These are phyloP conservation scores for Cynocephalus volans DNA, from an alignment of 2,113 vertebrate genomes.

Conservation along the genomic window DNA sequence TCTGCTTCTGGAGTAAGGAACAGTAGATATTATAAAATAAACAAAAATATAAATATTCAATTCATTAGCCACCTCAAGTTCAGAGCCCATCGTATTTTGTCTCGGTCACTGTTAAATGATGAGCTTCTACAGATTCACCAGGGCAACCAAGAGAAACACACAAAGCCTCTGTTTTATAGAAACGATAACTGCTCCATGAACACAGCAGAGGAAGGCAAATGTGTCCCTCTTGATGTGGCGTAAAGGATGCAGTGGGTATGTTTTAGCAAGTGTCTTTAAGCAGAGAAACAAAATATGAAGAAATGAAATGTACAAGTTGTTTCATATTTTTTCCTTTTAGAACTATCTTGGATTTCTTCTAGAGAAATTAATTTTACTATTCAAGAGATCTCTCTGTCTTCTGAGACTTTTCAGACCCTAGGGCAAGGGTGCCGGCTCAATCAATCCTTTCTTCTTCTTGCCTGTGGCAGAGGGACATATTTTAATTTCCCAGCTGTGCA, in stretches of 20 bases:
- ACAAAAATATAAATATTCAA: background rate
- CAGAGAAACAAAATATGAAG: background rate
- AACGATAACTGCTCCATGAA: background rate
- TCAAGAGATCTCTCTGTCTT: background rate
- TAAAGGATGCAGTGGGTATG: background rate
- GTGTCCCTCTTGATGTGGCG: background rate
- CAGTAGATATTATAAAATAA: slow-evolving; percentile 7
- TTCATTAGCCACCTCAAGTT: background rate
- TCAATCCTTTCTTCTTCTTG: background rate
- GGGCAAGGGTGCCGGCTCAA: background rate
- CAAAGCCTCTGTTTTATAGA: background rate
- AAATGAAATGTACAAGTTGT: background rate
- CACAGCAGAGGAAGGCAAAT: background rate
- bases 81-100: slow-evolving; percentile 29
- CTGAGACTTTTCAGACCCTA: background rate
- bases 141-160: background rate
- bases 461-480: background rate
- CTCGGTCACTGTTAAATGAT: background rate
- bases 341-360: background rate
- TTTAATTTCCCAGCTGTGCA: background rate
- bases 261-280: fast-evolving
- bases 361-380: slow-evolving; percentile 16
- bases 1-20: slow-evolving; percentile 63
- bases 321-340: slow-evolving; percentile 12
- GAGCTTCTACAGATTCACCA: background rate